phyloP scores from a whole-genome alignment of 2,797 vertebrate species.

The Alcedo quadribrachys region DNA sequence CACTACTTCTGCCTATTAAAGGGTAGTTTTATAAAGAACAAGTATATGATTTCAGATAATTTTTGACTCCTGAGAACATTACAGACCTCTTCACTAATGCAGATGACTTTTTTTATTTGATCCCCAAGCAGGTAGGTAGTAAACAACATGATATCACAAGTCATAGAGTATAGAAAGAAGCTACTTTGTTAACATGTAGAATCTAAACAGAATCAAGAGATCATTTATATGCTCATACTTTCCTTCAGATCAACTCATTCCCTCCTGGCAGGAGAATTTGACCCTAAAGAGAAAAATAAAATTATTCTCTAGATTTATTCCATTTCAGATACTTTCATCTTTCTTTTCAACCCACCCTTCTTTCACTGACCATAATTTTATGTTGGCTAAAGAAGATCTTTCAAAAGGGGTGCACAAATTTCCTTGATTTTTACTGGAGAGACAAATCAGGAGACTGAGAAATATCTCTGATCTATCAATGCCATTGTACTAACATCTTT shows the following conservation, averaged over 20 bases:
- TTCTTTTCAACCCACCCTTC: not conserved
- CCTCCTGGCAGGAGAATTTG: not conserved
- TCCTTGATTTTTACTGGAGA: not conserved
- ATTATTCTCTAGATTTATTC: not conserved
- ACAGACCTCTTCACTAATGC: not conserved
- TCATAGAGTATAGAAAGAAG: not conserved
- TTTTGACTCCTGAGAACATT: not conserved
- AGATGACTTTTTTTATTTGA: constrained; percentile 14
- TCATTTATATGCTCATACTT: not conserved
- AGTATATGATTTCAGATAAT: not conserved
- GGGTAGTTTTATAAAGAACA: not conserved
- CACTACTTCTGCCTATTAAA: not conserved
- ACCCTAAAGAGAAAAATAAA: not conserved
- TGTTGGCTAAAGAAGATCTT: not conserved
- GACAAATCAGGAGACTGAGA: not conserved
- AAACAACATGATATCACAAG: not conserved
- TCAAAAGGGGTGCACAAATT: not conserved
- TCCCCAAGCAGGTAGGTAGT: not conserved
- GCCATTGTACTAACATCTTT: not conserved
- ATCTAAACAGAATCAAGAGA: not conserved
- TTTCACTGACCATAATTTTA: not conserved
- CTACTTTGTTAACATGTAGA: not conserved
- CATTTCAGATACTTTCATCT: not conserved
- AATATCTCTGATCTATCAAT: not conserved
- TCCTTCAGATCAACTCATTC: not conserved